These are phyloP conservation scores for Oreochromis tanganicae DNA, from an alignment of 2,113 vertebrate species.

Conservation along the genomic window DNA sequence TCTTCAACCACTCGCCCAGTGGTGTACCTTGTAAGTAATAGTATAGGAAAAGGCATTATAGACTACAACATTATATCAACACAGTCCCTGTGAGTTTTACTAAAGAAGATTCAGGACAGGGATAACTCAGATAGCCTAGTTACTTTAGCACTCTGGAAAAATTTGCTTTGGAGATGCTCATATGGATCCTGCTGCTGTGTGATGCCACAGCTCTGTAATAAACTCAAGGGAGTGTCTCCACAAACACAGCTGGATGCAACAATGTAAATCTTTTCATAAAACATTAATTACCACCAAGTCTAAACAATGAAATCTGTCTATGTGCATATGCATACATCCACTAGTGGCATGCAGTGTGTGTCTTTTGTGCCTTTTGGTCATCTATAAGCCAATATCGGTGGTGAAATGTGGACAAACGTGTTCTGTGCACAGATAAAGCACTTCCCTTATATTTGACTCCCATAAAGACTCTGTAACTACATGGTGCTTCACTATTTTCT, in stretches of 20 bases:
- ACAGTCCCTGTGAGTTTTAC: neutral
- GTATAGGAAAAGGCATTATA: rapidly evolving
- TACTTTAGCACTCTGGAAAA: neutral
- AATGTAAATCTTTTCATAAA: neutral
- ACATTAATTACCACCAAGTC: neutral
- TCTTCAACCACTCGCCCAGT: neutral
- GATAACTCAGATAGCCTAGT: neutral
- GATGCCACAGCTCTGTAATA: neutral
- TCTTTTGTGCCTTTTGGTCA: neutral
- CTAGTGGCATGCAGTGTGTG: neutral
- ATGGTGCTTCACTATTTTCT: conserved; percentile 3
- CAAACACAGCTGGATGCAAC: neutral
- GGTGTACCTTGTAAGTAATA: neutral
- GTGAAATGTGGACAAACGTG: neutral
- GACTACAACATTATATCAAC: neutral
- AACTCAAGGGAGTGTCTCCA: neutral
- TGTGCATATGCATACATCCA: neutral
- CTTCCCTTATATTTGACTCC: neutral
- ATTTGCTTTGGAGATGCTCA: neutral
- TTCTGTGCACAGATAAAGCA: neutral
- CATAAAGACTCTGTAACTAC: conserved; percentile 7
- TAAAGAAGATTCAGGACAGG: neutral
- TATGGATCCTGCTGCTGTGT: neutral
- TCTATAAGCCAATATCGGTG: neutral
- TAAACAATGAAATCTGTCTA: neutral